phyloP scores from a whole-genome alignment of 2,797 vertebrate species.

The Huso huso region DNA sequence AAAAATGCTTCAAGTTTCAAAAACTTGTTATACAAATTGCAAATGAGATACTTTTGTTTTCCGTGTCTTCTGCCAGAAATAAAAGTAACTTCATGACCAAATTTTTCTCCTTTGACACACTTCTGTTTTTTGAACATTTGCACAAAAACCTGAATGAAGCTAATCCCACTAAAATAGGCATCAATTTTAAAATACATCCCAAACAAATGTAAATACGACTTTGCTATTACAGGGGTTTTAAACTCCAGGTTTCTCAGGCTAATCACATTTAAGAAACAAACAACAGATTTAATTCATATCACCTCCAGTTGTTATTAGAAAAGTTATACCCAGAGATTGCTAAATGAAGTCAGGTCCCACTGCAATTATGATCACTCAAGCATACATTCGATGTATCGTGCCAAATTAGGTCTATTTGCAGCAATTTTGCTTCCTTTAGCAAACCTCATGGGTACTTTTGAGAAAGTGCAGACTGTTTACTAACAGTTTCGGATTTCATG shows the following conservation, averaged over 20 bases:
- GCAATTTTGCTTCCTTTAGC: constrained; percentile 75
- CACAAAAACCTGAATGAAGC: constrained; percentile 35
- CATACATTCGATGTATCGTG: constrained; percentile 62
- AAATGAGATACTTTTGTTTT: constrained; percentile 24
- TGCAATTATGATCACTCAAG: constrained; percentile 76
- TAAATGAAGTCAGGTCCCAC: constrained; percentile 58
- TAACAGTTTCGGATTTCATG: constrained; percentile 71
- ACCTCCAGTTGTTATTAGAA: constrained; percentile 65
- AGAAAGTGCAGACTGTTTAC: constrained; percentile 85
- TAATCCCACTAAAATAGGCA: constrained; percentile 38
- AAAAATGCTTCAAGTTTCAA: constrained; percentile 14
- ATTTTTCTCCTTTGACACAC: constrained; percentile 30
- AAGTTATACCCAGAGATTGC: constrained; percentile 63
- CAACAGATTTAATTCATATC: constrained; percentile 57
- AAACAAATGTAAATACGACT: constrained; percentile 53
- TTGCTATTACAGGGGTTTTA: constrained; percentile 57
- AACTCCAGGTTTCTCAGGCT: constrained; percentile 56
- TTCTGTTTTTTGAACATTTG: constrained; percentile 36
- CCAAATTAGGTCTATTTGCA: constrained; percentile 78
- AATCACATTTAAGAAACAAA: constrained; percentile 69
- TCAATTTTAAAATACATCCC: constrained; percentile 56
- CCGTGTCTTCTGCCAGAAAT: constrained; percentile 29
- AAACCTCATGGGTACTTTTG: constrained; percentile 68
- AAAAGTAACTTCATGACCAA: constrained; percentile 36
- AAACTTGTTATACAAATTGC: constrained; percentile 31